A percentile compares a stretch with the other conserved stretches of the same genome.
Conservation (phyloP, 2,888 invertebrate species). For the Tipula lateralis region DNA sequence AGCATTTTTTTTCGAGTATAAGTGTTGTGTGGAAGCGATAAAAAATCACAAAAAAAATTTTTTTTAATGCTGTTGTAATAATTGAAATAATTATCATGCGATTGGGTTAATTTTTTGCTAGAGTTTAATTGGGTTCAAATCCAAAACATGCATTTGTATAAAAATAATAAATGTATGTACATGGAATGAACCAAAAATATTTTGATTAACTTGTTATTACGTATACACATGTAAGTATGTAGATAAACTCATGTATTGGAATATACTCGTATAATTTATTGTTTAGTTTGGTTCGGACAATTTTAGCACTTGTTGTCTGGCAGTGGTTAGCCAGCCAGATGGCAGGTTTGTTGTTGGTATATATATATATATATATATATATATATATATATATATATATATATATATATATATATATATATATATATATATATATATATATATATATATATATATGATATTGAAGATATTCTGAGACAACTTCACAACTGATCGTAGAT, state of each 20-base stretch:
- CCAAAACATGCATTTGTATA: neutral
- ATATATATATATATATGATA: too few relatives aligned
- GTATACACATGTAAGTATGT: neutral
- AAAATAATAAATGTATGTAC: neutral
- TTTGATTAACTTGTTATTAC: neutral
- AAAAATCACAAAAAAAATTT: neutral
- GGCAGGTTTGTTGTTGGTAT: too few relatives aligned
- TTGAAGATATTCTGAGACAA: too few relatives aligned
- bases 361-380: too few relatives aligned
- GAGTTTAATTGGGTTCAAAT: neutral
- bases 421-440: too few relatives aligned
- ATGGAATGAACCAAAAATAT: neutral
- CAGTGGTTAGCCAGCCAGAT: neutral
- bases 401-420: too few relatives aligned
- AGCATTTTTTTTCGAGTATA: neutral
- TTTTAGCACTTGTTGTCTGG: neutral
- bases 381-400: too few relatives aligned
- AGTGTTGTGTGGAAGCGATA: neutral
- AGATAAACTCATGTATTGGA: neutral
- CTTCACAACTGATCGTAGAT: too few relatives aligned
- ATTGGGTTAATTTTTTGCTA: neutral
- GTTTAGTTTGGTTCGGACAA: neutral
- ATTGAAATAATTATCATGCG: neutral
- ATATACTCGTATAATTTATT: neutral
- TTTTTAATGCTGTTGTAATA: neutral